Percentiles rank a stretch among this genome's conserved stretches.
Conservation (phyloP, 2,797 vertebrate species). For the Scarus forsteni region DNA sequence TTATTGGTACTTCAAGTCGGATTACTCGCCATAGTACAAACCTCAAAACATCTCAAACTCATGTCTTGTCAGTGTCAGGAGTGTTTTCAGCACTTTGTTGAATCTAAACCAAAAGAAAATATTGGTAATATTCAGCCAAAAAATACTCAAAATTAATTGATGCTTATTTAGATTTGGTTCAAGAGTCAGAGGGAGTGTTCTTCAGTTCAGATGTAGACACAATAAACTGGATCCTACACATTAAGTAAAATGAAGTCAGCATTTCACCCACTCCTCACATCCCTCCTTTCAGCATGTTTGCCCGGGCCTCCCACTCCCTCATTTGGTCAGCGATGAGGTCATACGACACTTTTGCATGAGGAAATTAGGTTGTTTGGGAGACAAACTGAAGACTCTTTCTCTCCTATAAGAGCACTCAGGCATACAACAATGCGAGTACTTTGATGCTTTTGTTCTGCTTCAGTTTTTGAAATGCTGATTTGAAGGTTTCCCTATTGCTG, state of each 20-base stretch:
- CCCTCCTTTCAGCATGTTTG: constrained; percentile 32
- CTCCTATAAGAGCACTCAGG: constrained; percentile 53
- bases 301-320: constrained; percentile 37
- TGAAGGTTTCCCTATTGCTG: constrained; percentile 64
- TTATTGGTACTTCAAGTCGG: no score
- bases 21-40: no score
- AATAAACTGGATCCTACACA: constrained; percentile 13
- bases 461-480: constrained; percentile 82
- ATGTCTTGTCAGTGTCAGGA: no score
- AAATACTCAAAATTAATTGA: no score
- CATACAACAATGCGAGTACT: constrained; percentile 66
- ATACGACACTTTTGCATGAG: constrained; percentile 34
- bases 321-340: constrained; percentile 60
- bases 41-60: no score
- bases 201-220: not conserved
- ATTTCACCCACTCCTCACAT: constrained; percentile 23
- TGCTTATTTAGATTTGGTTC: not conserved
- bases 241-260: constrained; percentile 44
- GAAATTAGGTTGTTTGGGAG: constrained; percentile 60
- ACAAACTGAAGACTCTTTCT: constrained; percentile 52
- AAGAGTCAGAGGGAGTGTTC: not conserved
- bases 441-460: constrained; percentile 80
- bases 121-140: no score
- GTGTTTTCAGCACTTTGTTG: no score
- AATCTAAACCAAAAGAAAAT: no score